Base-by-base conservation (phyloP, 2,113 vertebrate species). In the Antechinus stuartii region DNA sequence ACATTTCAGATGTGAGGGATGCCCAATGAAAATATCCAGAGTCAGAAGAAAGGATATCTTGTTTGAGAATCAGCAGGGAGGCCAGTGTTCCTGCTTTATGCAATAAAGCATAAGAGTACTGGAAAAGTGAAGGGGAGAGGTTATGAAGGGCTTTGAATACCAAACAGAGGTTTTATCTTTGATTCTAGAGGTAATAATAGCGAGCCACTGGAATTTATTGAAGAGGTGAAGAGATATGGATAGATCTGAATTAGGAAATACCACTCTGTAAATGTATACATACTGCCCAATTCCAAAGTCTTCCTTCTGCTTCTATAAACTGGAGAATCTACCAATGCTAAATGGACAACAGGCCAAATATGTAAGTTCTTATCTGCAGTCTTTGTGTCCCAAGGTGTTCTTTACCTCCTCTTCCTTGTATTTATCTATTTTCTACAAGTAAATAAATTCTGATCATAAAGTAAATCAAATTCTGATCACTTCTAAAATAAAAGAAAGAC, bases 401-500 rank as follows among this genome's bases (percentile, higher is more conserved):
- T 54, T 91, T 42, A 92, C 35, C 35, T 92, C 24, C n/a, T 93
- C 24, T 27, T 93, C 25, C 27, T 16, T 24, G 0, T 93, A 55
- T 93, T 25, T 90, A 49, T 2, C 26, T 95, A 53, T 92, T 35
- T 92, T 46, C 47, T 91, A 55, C 54, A 49, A 61, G 94, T 61
- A 47, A 52, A 52, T 52, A 52, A 52, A 52, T 52, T 52, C 50
- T 52, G 22, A 93, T 93, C 57, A 94, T 19, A 94, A 54, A 90
- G 94, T 52, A 91, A 53, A 55, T 23, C 50, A 93, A 92, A 94
- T 89, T 57, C 25, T 76, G 54, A 53, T 46, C 92, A 90, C 92
- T 91, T 94, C 54, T 91, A 42, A 61, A 97, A 91, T 49, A 90
- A 94, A 93, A 47, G 26, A 94, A 92, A 30, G 89, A 42, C 19